These are phyloP conservation scores for Calameuta pallipes DNA, from an alignment of 2,888 invertebrate species.

Conservation along the genomic window DNA sequence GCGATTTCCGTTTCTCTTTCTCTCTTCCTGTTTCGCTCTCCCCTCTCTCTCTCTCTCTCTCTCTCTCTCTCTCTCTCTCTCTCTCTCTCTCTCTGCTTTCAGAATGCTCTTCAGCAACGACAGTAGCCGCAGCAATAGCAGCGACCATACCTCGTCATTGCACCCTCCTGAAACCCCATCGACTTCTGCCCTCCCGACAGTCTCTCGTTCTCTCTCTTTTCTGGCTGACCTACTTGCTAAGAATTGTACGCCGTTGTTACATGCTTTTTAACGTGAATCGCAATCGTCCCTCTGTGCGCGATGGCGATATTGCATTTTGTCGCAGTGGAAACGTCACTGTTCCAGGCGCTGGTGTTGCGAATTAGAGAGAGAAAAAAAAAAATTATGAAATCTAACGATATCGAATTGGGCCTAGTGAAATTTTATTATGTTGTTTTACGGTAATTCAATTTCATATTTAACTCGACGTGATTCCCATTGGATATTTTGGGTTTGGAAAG, in stretches of 20 bases:
- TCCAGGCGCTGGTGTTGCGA: neutral
- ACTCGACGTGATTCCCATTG: neutral
- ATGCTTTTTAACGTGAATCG: neutral
- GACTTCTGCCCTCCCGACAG: conserved; percentile 9
- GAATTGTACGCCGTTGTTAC: neutral
- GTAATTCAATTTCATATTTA: neutral
- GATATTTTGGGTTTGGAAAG: neutral
- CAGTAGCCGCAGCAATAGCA: neutral
- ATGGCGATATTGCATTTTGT: neutral
- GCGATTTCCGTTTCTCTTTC: conserved; percentile 26
- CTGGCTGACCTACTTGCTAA: conserved; percentile 24
- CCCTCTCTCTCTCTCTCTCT: conserved; percentile 3
- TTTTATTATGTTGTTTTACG: no score
- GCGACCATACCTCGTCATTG: neutral
- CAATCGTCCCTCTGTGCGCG: neutral
- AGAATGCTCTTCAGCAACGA: neutral
- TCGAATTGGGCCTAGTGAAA: neutral
- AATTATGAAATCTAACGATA: neutral
- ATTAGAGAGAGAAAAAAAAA: neutral
- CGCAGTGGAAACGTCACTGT: neutral
- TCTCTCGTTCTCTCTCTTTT: conserved; percentile 14
- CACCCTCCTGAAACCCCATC: conserved; percentile 12
- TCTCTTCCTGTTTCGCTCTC: conserved; percentile 12
- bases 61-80: conserved; percentile 9
- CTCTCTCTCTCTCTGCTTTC: neutral